Percentiles rank a stretch among this genome's conserved stretches.
These are phyloP conservation scores for Sebastes minor DNA, from an alignment of 2,797 vertebrate genomes.

Conservation along the genomic window DNA sequence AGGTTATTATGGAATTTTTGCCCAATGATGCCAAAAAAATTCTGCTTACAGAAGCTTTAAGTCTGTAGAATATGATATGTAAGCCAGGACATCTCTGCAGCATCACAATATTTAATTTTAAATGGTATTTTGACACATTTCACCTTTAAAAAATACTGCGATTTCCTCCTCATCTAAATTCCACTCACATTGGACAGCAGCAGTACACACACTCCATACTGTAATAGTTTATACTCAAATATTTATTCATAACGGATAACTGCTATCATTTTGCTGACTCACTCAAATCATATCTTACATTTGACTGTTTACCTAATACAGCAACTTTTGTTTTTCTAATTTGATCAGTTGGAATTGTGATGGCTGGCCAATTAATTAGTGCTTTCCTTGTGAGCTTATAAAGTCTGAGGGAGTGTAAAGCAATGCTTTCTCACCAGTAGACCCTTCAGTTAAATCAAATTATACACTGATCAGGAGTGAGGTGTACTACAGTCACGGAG, in stretches of 20 bases:
- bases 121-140: no score
- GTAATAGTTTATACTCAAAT: not conserved
- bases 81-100: no score
- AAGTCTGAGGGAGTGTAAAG: not conserved
- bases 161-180: not conserved
- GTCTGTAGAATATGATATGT: no score
- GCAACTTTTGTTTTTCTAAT: not conserved
- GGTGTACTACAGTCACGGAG: not conserved
- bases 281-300: not conserved
- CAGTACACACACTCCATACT: not conserved
- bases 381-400: not conserved
- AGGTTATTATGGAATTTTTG: no score
- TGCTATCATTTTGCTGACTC: not conserved
- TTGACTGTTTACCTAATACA: not conserved
- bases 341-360: not conserved
- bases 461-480: constrained; percentile 3
- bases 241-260: not conserved
- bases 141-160: no score
- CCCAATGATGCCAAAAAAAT: no score
- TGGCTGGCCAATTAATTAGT: not conserved
- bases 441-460: not conserved
- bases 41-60: no score
- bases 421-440: not conserved
- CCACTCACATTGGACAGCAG: not conserved
- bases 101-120: no score